phyloP scores from a whole-genome alignment of 1,140 invertebrate species.

The Drosophila melanica region DNA sequence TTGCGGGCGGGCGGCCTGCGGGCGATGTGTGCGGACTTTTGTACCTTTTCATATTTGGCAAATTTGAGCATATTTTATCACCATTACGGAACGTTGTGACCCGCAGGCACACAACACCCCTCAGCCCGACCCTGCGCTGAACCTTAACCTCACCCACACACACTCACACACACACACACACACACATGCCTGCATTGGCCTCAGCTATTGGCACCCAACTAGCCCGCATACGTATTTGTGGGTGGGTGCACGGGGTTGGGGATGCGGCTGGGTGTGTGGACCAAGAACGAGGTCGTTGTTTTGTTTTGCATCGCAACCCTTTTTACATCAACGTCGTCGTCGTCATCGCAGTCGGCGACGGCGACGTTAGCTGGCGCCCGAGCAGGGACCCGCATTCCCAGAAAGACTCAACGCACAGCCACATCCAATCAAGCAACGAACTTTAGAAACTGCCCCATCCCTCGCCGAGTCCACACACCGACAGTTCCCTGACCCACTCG shows the following conservation, averaged over 20 bases:
- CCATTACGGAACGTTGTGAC: conserved; percentile 71
- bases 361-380: background rate
- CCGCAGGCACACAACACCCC: conserved; percentile 54
- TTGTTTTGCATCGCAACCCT: conserved; percentile 57
- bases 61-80: conserved; percentile 83
- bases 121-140: background rate
- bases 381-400: conserved; percentile 40
- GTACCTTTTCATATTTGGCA: conserved; percentile 82
- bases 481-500: background rate
- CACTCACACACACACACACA: conserved; percentile 8
- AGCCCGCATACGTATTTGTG: conserved; percentile 31
- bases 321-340: conserved; percentile 46
- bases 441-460: conserved; percentile 31
- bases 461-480: background rate
- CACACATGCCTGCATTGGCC: conserved; percentile 25
- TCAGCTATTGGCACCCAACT: conserved; percentile 66
- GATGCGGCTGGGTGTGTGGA: background rate
- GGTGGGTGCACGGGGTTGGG: background rate
- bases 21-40: conserved; percentile 28
- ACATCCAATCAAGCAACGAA: conserved; percentile 69
- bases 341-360: conserved; percentile 7
- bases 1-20: conserved; percentile 29
- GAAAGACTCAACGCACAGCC: conserved; percentile 22
- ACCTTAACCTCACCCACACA: background rate
- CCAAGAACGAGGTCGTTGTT: conserved; percentile 26